phyloP scores from a whole-genome alignment of 2,113 vertebrate genomes.

The Gobio gobio region DNA sequence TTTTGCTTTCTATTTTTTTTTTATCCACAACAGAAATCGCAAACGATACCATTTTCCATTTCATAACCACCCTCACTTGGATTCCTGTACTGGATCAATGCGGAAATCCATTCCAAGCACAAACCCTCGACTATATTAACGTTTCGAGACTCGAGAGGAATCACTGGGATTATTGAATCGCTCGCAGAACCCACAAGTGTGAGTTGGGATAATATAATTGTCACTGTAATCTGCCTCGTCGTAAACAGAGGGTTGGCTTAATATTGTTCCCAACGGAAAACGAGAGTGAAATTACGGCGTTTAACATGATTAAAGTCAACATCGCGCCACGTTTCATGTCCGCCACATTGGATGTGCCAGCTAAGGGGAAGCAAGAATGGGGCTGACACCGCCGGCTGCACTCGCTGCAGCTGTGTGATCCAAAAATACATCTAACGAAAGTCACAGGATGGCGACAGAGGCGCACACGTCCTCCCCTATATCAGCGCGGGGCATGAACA shows the following conservation, averaged over 20 bases:
- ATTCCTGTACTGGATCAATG: neutral
- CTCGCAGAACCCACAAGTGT: neutral
- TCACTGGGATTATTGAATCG: neutral
- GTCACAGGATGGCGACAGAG: conserved; percentile 60
- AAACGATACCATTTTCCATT: neutral
- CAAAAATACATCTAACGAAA: conserved; percentile 74
- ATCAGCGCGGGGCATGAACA: conserved; percentile 77
- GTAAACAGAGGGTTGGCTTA: conserved; percentile 35
- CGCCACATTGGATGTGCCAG: conserved; percentile 37
- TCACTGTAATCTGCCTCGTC: conserved; percentile 31
- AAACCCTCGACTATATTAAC: conserved; percentile 43
- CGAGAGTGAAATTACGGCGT: conserved; percentile 21
- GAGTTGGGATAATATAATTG: conserved; percentile 19
- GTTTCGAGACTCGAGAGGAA: neutral
- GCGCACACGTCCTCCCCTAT: conserved; percentile 62
- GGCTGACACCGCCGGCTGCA: conserved; percentile 40
- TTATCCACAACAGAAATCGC: neutral
- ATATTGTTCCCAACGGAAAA: conserved; percentile 25
- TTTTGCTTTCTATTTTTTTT: neutral
- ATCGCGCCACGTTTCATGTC: neutral
- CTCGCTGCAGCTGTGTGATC: conserved; percentile 62
- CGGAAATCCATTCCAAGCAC: conserved; percentile 49
- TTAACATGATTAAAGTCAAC: conserved; percentile 44
- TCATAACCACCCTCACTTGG: neutral
- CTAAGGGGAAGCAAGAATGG: conserved; percentile 29